phyloP scores from a whole-genome alignment of 2,797 vertebrate species.

The Tokudaia muenninki region DNA sequence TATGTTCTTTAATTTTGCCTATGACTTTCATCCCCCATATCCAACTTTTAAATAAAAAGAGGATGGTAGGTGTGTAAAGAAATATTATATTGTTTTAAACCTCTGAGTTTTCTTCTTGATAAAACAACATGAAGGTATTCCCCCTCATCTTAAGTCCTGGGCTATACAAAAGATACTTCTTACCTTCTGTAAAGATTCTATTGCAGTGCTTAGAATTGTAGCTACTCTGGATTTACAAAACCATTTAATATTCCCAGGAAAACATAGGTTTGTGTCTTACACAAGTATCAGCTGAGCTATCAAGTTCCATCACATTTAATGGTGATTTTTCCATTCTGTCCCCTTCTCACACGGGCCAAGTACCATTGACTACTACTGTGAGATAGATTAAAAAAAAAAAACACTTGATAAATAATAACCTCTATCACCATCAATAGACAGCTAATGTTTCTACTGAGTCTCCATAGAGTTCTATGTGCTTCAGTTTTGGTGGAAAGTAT shows the following conservation, averaged over 20 bases:
- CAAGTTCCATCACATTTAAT: background rate
- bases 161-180: background rate
- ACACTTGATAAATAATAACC: background rate
- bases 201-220: background rate
- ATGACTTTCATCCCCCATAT: background rate
- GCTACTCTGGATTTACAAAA: background rate
- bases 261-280: background rate
- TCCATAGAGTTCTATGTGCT: background rate
- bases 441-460: background rate
- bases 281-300: background rate
- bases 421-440: background rate
- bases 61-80: background rate
- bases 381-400: background rate
- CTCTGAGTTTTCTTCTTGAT: background rate
- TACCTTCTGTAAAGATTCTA: background rate
- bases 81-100: background rate
- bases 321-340: background rate
- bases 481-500: background rate
- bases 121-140: background rate
- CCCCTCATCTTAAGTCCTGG: background rate
- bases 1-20: background rate
- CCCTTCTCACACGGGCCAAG: background rate
- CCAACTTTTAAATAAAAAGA: conserved; percentile 51
- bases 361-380: background rate
- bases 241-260: background rate